Evolutionary conservation across 2,113 vertebrate genomes (phyloP), one percentile per base, ranked within the genome.

Genomic region (Leptobrachium ailaonicum): DNA sequence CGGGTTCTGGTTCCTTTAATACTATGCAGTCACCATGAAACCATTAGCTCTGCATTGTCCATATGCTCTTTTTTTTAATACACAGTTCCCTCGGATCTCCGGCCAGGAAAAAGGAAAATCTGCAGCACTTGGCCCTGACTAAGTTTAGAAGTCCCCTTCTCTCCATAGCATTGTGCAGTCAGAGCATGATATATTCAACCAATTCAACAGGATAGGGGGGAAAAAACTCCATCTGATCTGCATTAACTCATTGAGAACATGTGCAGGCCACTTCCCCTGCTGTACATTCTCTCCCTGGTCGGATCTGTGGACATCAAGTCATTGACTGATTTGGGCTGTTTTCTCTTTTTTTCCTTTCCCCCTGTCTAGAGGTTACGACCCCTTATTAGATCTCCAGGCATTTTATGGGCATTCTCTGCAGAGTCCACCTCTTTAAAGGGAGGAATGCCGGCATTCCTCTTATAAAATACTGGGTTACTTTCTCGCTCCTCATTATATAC

Each of bases 341-440:
- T 69, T 71, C 12, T 20, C 47, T 50, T 53, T 44, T 47, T n/a
- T 72, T 63, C 41, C 53, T 72, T 58, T 44, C 50, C 42, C 50
- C 78, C 73, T 74, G 78, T 74, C 40, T 13, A 14, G 20, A 58
- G 78, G 78, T 80, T 74, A 74, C 41, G 78, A 80, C 78, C 78
- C 78, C 71, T 40, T 73, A 80, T 73, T 73, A 80, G 71, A 45
- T 80, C n/a, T 73, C 71, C 32, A 58, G 60, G 71, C 63, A 80
- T 67, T 80, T 80, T 80, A 73, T 74, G 71, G 47, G 50, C 71
- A 67, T 44, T 68, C 71, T 13, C 64, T 9, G 71, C 10, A 73
- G 70, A 79, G 47, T 45, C 62, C 77, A 44, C 63, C 70, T 32
- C 77, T 67, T 44, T 9, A 42, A 41, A 14, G 72, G 66, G 66